Conservation (phyloP, 2,113 vertebrate species). For the Austrofundulus limnaeus region DNA sequence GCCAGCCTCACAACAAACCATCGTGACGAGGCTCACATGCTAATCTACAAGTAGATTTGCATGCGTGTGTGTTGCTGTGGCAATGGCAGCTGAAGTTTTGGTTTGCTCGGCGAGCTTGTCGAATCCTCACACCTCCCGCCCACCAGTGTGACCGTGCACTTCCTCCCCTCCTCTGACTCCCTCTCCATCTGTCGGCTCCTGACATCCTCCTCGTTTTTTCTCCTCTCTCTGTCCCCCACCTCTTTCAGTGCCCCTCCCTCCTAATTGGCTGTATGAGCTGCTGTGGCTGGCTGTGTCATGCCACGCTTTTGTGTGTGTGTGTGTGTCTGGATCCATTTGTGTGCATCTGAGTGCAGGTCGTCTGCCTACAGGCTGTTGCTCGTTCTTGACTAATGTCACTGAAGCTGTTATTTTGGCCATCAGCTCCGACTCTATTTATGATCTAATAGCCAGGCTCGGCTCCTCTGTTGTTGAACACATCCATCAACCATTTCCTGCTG, state of each 20-base stretch:
- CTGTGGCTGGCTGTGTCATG: constrained; percentile 32
- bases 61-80: constrained; percentile 40
- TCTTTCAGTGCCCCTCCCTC: constrained; percentile 35
- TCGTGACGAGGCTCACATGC: background rate
- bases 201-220: constrained; percentile 40
- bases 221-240: constrained; percentile 10
- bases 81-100: constrained; percentile 28
- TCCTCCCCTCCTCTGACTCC: constrained; percentile 26
- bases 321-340: constrained; percentile 22
- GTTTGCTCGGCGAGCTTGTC: constrained; percentile 9
- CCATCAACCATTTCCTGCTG: constrained; percentile 31
- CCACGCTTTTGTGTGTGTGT: constrained; percentile 29
- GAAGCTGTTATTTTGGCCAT: constrained; percentile 40
- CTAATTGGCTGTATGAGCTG: constrained; percentile 41
- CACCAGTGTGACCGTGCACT: constrained; percentile 47
- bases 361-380: constrained; percentile 50
- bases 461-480: constrained; percentile 44
- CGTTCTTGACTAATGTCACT: constrained; percentile 56
- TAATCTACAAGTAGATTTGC: background rate
- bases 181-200: constrained; percentile 58
- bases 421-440: constrained; percentile 34
- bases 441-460: constrained; percentile 39
- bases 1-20: background rate
- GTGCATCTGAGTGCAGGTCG: background rate
- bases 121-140: constrained; percentile 43